Conservation (phyloP, 2,797 vertebrate species). For the Staurois parvus region DNA sequence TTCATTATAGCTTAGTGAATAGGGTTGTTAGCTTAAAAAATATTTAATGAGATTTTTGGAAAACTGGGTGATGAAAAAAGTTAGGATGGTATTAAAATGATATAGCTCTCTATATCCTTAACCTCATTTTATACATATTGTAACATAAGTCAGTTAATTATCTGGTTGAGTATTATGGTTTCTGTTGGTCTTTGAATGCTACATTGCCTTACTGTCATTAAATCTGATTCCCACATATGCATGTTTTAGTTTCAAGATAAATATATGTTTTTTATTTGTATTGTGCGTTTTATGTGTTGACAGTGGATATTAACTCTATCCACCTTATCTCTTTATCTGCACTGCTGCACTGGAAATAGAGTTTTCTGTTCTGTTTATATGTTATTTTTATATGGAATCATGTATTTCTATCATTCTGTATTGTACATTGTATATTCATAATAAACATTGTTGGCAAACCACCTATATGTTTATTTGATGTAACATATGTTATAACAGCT, state of each 20-base stretch:
- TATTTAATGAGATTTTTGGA: too few species aligned
- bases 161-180: neutral
- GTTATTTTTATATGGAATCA: slow-evolving; percentile 31
- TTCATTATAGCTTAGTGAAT: too few species aligned
- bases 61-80: too few species aligned
- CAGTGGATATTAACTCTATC: neutral
- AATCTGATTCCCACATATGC: neutral
- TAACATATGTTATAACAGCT: neutral
- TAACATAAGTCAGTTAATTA: neutral
- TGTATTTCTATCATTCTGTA: slow-evolving; percentile 18
- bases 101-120: too few species aligned
- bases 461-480: neutral
- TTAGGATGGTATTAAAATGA: too few species aligned
- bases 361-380: slow-evolving; percentile 14
- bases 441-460: slow-evolving; percentile 34
- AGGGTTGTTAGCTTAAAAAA: too few species aligned
- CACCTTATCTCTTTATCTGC: neutral
- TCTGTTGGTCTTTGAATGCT: neutral
- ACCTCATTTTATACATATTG: neutral
- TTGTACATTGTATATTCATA: slow-evolving; percentile 22
- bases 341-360: slow-evolving; percentile 1
- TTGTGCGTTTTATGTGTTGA: neutral
- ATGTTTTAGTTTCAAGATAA: neutral
- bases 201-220: neutral
- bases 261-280: neutral